Conservation (phyloP, 2,888 invertebrate genomes). For the Netelia fuscicornis region DNA sequence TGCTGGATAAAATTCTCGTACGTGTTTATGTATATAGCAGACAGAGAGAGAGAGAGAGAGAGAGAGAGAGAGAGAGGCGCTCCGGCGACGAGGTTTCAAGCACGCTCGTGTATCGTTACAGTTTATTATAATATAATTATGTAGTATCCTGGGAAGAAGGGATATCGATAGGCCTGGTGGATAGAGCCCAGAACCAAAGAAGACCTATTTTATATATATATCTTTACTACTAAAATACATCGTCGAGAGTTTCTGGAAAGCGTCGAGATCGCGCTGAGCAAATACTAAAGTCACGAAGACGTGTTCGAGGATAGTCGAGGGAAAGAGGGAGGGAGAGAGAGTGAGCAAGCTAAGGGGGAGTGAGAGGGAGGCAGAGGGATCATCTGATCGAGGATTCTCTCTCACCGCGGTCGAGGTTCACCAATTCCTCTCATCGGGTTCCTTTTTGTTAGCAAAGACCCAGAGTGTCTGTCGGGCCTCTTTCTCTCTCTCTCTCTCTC, state of each 20-base stretch:
- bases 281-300: conserved; percentile 84
- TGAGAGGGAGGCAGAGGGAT: conserved; percentile 67
- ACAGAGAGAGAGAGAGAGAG: too few relatives aligned
- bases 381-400: conserved; percentile 71
- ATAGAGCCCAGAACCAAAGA: conserved; percentile 70
- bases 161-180: conserved; percentile 78
- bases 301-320: conserved; percentile 52
- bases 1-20: too few relatives aligned
- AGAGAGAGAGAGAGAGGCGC: conserved; percentile 25
- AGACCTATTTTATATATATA: neutral
- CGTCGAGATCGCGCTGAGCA: conserved; percentile 78
- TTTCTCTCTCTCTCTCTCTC: conserved; percentile 58
- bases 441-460: conserved; percentile 38
- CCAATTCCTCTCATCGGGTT: conserved; percentile 74
- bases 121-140: conserved; percentile 85
- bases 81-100: conserved; percentile 64
- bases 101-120: conserved; percentile 82
- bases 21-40: conserved; percentile 14
- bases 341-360: neutral
- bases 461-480: conserved; percentile 23
- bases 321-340: conserved; percentile 64
- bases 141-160: conserved; percentile 79
- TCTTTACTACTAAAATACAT: conserved; percentile 17
- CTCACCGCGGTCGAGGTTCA: conserved; percentile 72
- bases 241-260: conserved; percentile 60